phyloP scores from a whole-genome alignment of 2,113 vertebrate genomes.

The Siphamia tubifer region DNA sequence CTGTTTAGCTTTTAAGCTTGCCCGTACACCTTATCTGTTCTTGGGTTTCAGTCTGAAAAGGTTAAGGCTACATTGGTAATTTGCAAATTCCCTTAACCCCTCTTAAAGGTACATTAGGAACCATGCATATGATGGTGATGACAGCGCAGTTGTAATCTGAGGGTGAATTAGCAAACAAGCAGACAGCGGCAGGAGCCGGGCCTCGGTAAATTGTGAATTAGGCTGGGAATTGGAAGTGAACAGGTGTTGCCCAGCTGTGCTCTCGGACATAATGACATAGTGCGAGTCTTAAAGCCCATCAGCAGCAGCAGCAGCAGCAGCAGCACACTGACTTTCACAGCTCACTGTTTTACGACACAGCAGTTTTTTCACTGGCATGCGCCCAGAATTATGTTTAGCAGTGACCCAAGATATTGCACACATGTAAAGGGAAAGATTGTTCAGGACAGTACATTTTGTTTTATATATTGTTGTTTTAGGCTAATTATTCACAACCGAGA shows the following conservation, averaged over 20 bases:
- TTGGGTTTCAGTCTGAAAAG: neutral
- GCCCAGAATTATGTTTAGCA: slow-evolving; percentile 51
- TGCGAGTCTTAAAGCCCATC: slow-evolving; percentile 61
- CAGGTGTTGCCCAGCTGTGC: slow-evolving; percentile 76
- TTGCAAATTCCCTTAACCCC: neutral
- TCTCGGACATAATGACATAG: slow-evolving; percentile 61
- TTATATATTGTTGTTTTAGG: neutral
- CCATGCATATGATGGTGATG: neutral
- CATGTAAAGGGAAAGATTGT: too few species aligned
- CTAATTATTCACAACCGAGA: too few species aligned
- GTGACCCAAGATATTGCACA: slow-evolving; percentile 19
- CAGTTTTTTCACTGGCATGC: slow-evolving; percentile 57
- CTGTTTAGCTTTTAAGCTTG: neutral
- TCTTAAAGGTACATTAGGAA: neutral
- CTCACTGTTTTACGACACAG: slow-evolving; percentile 69
- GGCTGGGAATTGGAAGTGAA: slow-evolving; percentile 42
- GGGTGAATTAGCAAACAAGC: slow-evolving; percentile 36
- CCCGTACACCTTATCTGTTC: neutral
- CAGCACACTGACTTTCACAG: slow-evolving; percentile 72
- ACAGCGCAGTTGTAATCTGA: neutral
- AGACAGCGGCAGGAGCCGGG: slow-evolving; percentile 21
- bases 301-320: slow-evolving; percentile 66
- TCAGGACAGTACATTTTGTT: too few species aligned
- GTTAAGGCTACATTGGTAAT: neutral
- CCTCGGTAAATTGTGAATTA: slow-evolving; percentile 44